Conservation (phyloP, 2,113 vertebrate genomes). For the Protomyctophum bolini region DNA sequence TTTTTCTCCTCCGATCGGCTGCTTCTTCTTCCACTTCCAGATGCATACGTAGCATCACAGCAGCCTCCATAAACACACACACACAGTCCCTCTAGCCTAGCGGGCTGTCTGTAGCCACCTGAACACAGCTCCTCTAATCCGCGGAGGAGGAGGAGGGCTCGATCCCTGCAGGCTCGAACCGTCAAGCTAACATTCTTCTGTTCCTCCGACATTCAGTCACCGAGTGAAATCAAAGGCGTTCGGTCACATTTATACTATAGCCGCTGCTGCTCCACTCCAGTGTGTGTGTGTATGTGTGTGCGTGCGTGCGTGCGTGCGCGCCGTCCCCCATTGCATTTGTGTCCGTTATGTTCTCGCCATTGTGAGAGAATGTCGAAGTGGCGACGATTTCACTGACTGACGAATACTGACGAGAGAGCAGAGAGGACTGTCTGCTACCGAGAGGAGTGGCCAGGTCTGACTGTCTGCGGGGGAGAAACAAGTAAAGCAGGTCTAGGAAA, state of each 20-base stretch:
- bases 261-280: too few species aligned
- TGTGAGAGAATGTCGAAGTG: conserved; percentile 46
- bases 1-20: conserved; percentile 39
- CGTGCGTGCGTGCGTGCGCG: not conserved
- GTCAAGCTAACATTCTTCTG: conserved; percentile 12
- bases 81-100: too few species aligned
- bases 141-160: not conserved
- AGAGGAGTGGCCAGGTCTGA: too few species aligned
- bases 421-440: too few species aligned
- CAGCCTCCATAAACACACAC: conserved; percentile 56
- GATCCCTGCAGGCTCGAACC: conserved; percentile 25
- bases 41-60: conserved; percentile 77
- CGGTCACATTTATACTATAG: not conserved
- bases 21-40: conserved; percentile 48
- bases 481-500: too few species aligned
- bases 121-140: conserved; percentile 35
- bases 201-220: not conserved
- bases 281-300: too few species aligned
- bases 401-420: too few species aligned
- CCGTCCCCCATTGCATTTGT: conserved; percentile 38
- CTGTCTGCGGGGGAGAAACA: too few species aligned
- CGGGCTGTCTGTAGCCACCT: conserved; percentile 30
- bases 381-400: conserved; percentile 4
- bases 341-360: conserved; percentile 45
- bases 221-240: not conserved